Evolutionary conservation across 2,888 invertebrate species (phyloP), one percentile per base, ranked within the genome.

Genomic region (Halictus ligatus): DNA sequence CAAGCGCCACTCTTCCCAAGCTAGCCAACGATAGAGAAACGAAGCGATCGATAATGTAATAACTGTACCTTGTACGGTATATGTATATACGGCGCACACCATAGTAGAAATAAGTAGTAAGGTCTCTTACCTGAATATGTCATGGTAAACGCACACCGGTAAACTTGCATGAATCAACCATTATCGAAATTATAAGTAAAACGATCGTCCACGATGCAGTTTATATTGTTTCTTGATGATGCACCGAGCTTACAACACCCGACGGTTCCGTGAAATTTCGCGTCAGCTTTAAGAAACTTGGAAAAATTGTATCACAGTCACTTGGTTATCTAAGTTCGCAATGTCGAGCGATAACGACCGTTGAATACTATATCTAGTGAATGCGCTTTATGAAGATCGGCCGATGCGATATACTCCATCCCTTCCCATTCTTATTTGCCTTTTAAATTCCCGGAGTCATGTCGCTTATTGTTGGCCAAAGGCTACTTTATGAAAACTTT

Each of bases 51-150:
- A 79, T 84, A 84, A 77, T 79, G 67, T 82, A 86, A 77, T 89
- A 89, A 89, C 88, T 86, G 88, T 86, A 83, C 64, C n/a, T n/a
- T n/a, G 8, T 74, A 88, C 83, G 88, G 4, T 58, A 58, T 69
- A 69, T 40, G 21, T 54, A 21, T 54, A 54, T 54, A 54, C 50
- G 25, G 10, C 40, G 48, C 13, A 54, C 21, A 40, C 18, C 50
- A 69, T 69, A 79, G 18, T 25, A 84, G 48, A 50, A 48, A 67
- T 80, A 46, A 82, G 29, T n/a, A 35, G 46, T n/a, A 21, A 69
- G 6, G 54, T 48, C 46, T 58, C 80, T 83, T 86, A 89, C 86
- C 88, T 86, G 78, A 29, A 29, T 58, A 40, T 12, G 69, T 83
- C 85, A 84, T 85, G 84, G 78, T 46, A 69, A 40, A 48, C 35